These are phyloP conservation scores for Argentina silus DNA, from an alignment of 2,797 vertebrate genomes.

Conservation along the genomic window DNA sequence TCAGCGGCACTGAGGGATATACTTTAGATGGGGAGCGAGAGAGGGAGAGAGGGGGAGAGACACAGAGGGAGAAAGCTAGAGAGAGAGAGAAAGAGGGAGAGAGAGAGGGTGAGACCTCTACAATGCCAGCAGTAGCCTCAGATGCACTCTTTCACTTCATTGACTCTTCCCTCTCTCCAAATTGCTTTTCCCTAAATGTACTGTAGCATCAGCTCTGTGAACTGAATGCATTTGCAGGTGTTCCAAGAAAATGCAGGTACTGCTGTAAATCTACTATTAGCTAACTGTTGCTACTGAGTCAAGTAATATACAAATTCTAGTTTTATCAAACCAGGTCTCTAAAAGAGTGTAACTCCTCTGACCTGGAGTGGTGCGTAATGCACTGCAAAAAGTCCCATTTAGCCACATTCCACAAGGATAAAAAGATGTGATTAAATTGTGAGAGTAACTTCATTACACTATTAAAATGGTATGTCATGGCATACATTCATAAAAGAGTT, in stretches of 20 bases:
- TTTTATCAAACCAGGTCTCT: too few species aligned
- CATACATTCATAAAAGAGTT: conserved; percentile 47
- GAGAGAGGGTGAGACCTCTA: too few species aligned
- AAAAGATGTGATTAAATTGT: conserved; percentile 34
- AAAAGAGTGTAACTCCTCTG: neutral
- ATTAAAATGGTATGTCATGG: conserved; percentile 50
- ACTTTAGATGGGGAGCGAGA: neutral
- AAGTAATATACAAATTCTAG: too few species aligned
- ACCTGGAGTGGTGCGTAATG: neutral
- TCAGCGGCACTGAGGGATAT: conserved; percentile 15
- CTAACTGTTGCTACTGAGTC: too few species aligned
- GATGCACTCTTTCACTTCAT: too few species aligned
- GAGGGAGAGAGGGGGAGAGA: conserved; percentile 4
- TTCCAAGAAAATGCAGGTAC: too few species aligned
- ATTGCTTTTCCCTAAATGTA: too few species aligned
- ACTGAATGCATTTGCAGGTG: too few species aligned
- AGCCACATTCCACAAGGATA: conserved; percentile 38
- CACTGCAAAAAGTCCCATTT: neutral
- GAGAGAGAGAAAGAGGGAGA: neutral
- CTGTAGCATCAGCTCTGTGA: too few species aligned
- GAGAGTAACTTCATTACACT: conserved; percentile 41
- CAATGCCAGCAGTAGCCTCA: too few species aligned
- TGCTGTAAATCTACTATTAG: too few species aligned
- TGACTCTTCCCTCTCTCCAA: neutral
- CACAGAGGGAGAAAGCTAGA: neutral